Percentiles rank a stretch among this genome's conserved stretches.
Evolutionary conservation across 1,140 invertebrate genomes (phyloP).

Genomic region (Diuraphis noxia): DNA sequence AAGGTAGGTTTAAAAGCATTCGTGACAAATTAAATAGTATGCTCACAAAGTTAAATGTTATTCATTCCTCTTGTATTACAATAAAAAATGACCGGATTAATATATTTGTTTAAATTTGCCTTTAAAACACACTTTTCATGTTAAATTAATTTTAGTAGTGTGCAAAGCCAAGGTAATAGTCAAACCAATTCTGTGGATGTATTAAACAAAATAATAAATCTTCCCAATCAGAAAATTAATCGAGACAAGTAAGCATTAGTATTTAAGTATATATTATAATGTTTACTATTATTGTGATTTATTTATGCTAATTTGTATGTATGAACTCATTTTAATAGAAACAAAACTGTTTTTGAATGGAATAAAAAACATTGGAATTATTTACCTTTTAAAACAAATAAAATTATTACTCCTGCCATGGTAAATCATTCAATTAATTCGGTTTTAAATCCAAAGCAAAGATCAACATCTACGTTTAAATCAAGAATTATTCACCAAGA

Average conservation of each 20-base stretch:
- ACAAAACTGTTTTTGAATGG: not conserved
- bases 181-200: not conserved
- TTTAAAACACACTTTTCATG: not conserved
- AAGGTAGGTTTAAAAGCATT: not conserved
- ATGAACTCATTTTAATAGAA: not conserved
- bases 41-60: not conserved
- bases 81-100: not conserved
- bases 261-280: not conserved
- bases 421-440: not conserved
- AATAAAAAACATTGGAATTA: conserved; percentile 2
- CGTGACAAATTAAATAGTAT: not conserved
- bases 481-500: not conserved
- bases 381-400: not conserved
- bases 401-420: not conserved
- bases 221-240: not conserved
- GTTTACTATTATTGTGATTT: not conserved
- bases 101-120: not conserved
- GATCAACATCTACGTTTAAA: not conserved
- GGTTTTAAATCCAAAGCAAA: not conserved
- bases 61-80: too few species aligned
- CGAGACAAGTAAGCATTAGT: not conserved
- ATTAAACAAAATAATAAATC: not conserved
- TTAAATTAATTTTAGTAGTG: not conserved
- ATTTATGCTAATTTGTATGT: not conserved
- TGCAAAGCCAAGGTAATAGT: not conserved